Base-by-base conservation (phyloP, 1,140 invertebrate genomes). In the Euglossa dilemma region DNA sequence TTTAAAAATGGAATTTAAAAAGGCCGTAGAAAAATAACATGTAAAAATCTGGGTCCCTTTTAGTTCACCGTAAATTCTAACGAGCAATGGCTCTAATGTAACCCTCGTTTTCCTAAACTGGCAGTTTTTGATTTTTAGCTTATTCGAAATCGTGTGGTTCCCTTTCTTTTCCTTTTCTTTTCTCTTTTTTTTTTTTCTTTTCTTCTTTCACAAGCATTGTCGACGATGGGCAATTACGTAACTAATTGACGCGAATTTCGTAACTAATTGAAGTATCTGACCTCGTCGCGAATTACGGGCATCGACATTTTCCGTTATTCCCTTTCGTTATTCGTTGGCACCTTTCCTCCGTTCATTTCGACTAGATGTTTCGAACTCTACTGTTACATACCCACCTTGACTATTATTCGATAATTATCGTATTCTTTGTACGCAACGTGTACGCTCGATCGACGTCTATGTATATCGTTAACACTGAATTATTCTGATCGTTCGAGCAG, bases 1-100 rank as follows among this genome's bases (percentile, higher is more conserved):
- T 28, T 87, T 54, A 80, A 82, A 87, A 84, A 87, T n/a, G n/a
- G n/a, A n/a, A n/a, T n/a, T n/a, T n/a, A 80, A 82, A 87, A 84
- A 87, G 28, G 20, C 47, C 50, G 47, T 84, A 87, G 81, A 87
- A 87, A 87, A 87, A 87, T 87, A 87, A 73, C 18, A 61, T 66
- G 66, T 69, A 87, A 57, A 86, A 86, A 86, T 87, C 64, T 87
- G 81, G 76, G 85, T 87, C 72, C 76, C 85, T 76, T 64, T 67
- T 59, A 54, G n/a, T 69, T 74, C 50, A 11, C 20, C 54, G 43
- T 57, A 43, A 72, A 64, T 79, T 28, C 81, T 75, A 83, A 67
- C 70, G 70, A 74, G 36, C 50, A 52, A 0, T 43, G 23, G 25
- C 43, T 45, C 54, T 43, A n/a, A n/a, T 23, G 52, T 80, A 25